Evolutionary conservation across 2,888 invertebrate genomes (phyloP), one percentile per base, ranked within the genome.

Genomic region (Agapostemon virescens): DNA sequence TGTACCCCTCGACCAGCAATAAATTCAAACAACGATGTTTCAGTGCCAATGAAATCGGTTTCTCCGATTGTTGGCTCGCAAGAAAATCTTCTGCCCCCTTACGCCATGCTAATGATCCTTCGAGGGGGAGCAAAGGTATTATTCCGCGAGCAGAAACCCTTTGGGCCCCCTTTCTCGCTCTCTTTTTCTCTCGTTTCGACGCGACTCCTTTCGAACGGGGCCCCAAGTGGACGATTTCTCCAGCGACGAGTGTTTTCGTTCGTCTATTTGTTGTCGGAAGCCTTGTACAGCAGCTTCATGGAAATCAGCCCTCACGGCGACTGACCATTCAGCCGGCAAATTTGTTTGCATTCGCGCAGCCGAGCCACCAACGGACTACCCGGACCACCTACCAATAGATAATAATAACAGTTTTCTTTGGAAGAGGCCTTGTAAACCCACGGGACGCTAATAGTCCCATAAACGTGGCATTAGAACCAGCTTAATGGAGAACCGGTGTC

Each of bases 21-120:
- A 9, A 49, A 49, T 49, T 49, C 3, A n/a, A n/a, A n/a, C 20
- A n/a, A 49, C 9, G 45, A n/a, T 49, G 20, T n/a, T 49, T 49
- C 45, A n/a, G 9, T 6, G 45, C n/a, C 45, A n/a, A 7, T n/a
- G n/a, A 49, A 49, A 49, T 49, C n/a, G 45, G n/a, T n/a, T n/a
- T 9, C 9, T 49, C n/a, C n/a, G 45, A 49, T 49, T 49, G 45
- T 9, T 2, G 5, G n/a, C n/a, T 49, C 0, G n/a, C 45, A n/a
- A 49, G 45, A 45, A 45, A 45, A 45, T 45, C 20, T n/a, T n/a
- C 7, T 2, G 20, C n/a, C 6, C n/a, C n/a, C 45, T 45, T n/a
- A 7, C 20, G 3, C n/a, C 45, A 67, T 23, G 82, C 49, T 73
- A 73, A 77, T 80, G 75, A 80, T 75, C 79, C 63, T 74, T 70